phyloP scores from a whole-genome alignment of 1,140 invertebrate genomes.

The Drosophila guanche region DNA sequence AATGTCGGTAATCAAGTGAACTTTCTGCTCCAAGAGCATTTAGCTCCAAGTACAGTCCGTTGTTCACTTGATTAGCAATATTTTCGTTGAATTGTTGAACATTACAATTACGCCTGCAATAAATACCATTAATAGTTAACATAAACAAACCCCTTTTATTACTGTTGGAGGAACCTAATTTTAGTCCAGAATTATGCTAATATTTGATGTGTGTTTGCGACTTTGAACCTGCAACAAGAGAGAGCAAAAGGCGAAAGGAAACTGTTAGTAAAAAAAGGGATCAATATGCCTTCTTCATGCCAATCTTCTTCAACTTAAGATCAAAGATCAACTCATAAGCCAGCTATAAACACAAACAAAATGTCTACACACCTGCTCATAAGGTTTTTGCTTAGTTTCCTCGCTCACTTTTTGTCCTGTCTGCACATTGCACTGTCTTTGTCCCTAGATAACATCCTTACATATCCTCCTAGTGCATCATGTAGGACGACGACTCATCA shows the following conservation, averaged over 20 bases:
- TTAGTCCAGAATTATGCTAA: slow-evolving; percentile 68
- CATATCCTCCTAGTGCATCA: slow-evolving; percentile 63
- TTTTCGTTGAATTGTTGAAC: slow-evolving; percentile 20
- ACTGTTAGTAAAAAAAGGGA: background rate
- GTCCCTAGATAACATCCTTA: slow-evolving; percentile 22
- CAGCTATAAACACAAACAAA: background rate
- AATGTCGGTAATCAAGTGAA: slow-evolving; percentile 60
- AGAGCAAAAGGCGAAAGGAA: background rate
- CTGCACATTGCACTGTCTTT: slow-evolving; percentile 66
- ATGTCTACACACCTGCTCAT: slow-evolving; percentile 52
- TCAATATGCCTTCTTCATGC: background rate
- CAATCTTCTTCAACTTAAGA: background rate
- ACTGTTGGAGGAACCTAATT: slow-evolving; percentile 39
- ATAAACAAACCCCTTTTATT: slow-evolving; percentile 59
- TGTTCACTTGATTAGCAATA: slow-evolving; percentile 51
- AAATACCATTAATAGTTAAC: slow-evolving; percentile 78
- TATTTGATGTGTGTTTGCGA: slow-evolving; percentile 80
- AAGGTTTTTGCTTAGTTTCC: slow-evolving; percentile 37
- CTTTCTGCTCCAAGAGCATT: too few species aligned
- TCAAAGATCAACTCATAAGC: background rate
- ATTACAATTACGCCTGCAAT: slow-evolving; percentile 55
- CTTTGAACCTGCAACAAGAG: slow-evolving; percentile 71
- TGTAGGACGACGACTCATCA: slow-evolving; percentile 75
- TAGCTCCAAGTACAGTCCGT: too few species aligned
- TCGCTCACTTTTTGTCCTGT: slow-evolving; percentile 13